Evolutionary conservation across 2,113 vertebrate species (phyloP).

Genomic region (Regulus satrapa): DNA sequence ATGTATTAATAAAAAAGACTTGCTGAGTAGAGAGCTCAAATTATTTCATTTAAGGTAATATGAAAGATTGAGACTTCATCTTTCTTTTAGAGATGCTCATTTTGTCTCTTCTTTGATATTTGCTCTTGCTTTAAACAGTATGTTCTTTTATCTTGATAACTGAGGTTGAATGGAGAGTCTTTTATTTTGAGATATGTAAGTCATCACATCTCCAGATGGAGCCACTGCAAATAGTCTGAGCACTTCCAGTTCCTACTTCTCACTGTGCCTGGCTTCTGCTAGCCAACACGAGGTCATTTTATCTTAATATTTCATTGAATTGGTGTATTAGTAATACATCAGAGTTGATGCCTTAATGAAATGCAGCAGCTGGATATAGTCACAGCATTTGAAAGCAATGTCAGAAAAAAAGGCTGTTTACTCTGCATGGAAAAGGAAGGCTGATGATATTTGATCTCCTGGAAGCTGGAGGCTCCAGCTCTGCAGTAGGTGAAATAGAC

Average conservation of each 20-base stretch:
- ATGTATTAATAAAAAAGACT: not conserved
- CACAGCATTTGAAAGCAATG: not conserved
- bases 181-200: not conserved
- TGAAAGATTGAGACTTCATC: not conserved
- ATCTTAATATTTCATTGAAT: not conserved
- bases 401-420: not conserved
- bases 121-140: not conserved
- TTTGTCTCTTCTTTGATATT: not conserved
- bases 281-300: not conserved
- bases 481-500: not conserved
- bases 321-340: not conserved
- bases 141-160: not conserved
- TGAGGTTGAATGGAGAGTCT: not conserved
- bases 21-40: not conserved
- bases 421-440: not conserved
- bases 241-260: not conserved
- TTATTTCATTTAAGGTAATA: not conserved
- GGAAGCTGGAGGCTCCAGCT: not conserved
- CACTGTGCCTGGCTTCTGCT: not conserved
- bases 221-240: not conserved
- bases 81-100: not conserved
- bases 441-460: not conserved
- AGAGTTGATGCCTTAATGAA: not conserved
- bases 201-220: not conserved
- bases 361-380: not conserved